A percentile compares a stretch with the other conserved stretches of the same genome.
phyloP scores from a whole-genome alignment of 2,113 vertebrate genomes.

The Lampris incognitus region DNA sequence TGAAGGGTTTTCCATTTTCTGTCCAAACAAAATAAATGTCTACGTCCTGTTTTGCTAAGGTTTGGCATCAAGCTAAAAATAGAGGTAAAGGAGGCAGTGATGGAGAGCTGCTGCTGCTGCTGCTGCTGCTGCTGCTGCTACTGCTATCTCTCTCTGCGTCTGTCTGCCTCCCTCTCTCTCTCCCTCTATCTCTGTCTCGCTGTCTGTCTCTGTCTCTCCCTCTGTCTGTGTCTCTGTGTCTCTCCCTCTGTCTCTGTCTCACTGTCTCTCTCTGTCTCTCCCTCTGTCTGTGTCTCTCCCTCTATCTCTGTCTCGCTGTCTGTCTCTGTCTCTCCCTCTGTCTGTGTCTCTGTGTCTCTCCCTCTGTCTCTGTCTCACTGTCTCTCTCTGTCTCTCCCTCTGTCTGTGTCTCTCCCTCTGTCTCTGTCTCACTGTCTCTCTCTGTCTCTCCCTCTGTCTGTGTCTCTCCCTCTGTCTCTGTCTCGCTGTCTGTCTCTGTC shows the following conservation, averaged over 20 bases:
- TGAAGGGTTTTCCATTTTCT: conserved; percentile 41
- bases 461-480: no score
- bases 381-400: background rate
- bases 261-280: background rate
- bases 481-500: no score
- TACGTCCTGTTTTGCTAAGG: conserved; percentile 65
- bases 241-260: background rate
- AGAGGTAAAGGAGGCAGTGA: conserved; percentile 63
- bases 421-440: background rate
- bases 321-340: background rate
- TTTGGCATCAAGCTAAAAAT: conserved; percentile 75
- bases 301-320: conserved; percentile 5
- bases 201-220: background rate
- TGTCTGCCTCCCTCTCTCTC: conserved; percentile 7
- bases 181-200: background rate
- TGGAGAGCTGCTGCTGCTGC: conserved; percentile 46
- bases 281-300: background rate
- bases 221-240: background rate
- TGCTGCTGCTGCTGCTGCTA: conserved; percentile 19
- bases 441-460: background rate
- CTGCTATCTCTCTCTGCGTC: conserved; percentile 17
- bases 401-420: background rate
- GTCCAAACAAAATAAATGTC: conserved; percentile 63
- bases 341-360: background rate
- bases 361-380: background rate